Conservation (phyloP, 2,797 vertebrate genomes). For the Cheirogaleus major region DNA sequence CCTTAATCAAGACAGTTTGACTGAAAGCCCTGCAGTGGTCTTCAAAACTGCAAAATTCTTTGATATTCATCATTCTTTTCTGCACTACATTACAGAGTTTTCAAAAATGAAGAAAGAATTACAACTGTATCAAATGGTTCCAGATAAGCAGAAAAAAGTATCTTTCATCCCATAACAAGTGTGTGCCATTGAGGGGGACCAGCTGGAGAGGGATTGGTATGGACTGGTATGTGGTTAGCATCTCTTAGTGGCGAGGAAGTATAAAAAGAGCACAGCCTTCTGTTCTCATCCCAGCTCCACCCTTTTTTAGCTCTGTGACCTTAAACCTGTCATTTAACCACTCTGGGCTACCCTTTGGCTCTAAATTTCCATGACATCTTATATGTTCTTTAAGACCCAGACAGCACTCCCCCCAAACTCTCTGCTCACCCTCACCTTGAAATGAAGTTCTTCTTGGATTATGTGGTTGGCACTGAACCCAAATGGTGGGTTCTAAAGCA, state of each 20-base stretch:
- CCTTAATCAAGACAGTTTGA: not conserved
- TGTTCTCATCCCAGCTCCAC: not conserved
- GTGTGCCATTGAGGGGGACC: not conserved
- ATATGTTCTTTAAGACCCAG: not conserved
- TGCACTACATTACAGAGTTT: not conserved
- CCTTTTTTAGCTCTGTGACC: not conserved
- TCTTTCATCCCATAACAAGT: slow-evolving; percentile 10
- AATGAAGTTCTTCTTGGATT: not conserved
- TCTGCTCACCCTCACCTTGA: not conserved
- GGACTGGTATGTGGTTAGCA: not conserved
- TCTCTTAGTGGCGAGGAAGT: not conserved
- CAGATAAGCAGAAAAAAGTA: not conserved
- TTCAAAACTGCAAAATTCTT: not conserved
- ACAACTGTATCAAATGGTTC: not conserved
- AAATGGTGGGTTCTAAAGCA: not conserved
- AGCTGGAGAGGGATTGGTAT: not conserved
- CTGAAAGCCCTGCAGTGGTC: not conserved
- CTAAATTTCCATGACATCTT: not conserved
- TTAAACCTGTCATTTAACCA: not conserved
- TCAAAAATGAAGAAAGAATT: slow-evolving; percentile 42
- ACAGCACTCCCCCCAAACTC: not conserved
- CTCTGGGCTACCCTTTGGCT: not conserved
- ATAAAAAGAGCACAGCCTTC: not conserved
- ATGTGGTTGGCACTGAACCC: not conserved
- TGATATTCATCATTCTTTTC: not conserved